Percentiles rank a stretch among this genome's conserved stretches.
Conservation (phyloP, 2,797 vertebrate genomes). For the Ispidina lecontei region DNA sequence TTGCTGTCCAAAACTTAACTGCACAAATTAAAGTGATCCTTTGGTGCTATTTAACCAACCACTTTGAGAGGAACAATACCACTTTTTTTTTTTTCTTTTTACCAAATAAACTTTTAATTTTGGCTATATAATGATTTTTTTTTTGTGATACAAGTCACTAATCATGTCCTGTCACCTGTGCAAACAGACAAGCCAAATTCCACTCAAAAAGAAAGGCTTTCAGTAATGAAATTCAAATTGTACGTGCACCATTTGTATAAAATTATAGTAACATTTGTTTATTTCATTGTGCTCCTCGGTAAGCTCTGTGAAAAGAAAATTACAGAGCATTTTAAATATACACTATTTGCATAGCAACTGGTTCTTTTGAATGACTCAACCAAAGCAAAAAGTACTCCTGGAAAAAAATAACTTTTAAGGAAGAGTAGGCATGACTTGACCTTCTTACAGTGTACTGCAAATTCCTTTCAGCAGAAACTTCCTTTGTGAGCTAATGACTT, state of each 20-base stretch:
- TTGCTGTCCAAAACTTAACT: slow-evolving; percentile 49
- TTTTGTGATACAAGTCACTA: slow-evolving; percentile 20
- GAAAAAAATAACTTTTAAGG: slow-evolving; percentile 16
- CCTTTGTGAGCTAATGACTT: background rate
- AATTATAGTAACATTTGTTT: background rate
- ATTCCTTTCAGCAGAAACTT: background rate
- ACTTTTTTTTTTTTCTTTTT: slow-evolving; percentile 64
- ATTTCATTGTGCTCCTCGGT: slow-evolving; percentile 19
- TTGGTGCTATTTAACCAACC: slow-evolving; percentile 79
- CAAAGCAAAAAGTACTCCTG: slow-evolving; percentile 1
- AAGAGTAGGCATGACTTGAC: background rate
- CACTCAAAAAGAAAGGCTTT: background rate
- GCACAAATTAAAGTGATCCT: slow-evolving; percentile 64
- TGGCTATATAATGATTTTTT: slow-evolving; percentile 33
- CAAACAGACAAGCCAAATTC: background rate
- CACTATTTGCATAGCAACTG: slow-evolving; percentile 52
- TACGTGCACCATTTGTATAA: background rate
- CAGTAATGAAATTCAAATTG: background rate
- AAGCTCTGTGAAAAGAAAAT: slow-evolving; percentile 30
- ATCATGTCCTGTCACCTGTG: background rate
- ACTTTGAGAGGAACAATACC: slow-evolving; percentile 70
- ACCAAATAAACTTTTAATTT: slow-evolving; percentile 79
- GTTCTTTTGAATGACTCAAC: slow-evolving; percentile 13
- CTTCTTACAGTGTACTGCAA: background rate
- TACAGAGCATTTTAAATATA: slow-evolving; percentile 17